Percentiles rank a stretch among this genome's conserved stretches.
These are phyloP conservation scores for Lordiphosa clarofinis DNA, from an alignment of 1,140 invertebrate genomes.

Conservation along the genomic window DNA sequence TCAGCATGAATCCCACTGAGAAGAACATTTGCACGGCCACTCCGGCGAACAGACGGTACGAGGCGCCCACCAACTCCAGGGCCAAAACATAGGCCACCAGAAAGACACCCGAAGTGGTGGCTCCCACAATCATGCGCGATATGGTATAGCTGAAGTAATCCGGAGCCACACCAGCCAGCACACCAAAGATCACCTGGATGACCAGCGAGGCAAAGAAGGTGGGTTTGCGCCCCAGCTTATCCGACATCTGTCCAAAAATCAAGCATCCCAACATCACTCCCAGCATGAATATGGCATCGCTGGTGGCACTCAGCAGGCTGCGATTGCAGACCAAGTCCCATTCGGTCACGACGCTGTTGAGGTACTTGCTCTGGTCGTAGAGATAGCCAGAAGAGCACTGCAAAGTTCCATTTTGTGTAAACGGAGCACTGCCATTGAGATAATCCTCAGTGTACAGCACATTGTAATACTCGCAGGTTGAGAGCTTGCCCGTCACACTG, in stretches of 20 bases:
- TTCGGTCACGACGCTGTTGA: conserved; percentile 84
- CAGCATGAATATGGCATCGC: conserved; percentile 90
- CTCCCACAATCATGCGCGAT: conserved; percentile 86
- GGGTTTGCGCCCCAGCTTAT: conserved; percentile 87
- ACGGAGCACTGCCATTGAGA: conserved; percentile 41
- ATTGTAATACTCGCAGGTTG: conserved; percentile 81
- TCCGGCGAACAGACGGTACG: conserved; percentile 87
- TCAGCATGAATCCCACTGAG: conserved; percentile 87
- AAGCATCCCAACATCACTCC: conserved; percentile 90
- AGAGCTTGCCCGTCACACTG: conserved; percentile 76
- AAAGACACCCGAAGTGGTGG: conserved; percentile 88
- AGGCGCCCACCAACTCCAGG: conserved; percentile 90
- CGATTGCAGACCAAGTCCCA: conserved; percentile 89
- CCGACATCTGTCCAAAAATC: conserved; percentile 89
- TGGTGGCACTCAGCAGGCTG: conserved; percentile 85
- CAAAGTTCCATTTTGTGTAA: conserved; percentile 36
- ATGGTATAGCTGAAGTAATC: conserved; percentile 86
- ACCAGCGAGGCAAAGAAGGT: conserved; percentile 87
- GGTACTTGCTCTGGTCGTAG: conserved; percentile 83
- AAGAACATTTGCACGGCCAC: conserved; percentile 89
- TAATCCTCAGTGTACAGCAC: conserved; percentile 76
- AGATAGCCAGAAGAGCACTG: conserved; percentile 82
- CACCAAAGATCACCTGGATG: conserved; percentile 85
- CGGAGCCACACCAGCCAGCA: conserved; percentile 84
- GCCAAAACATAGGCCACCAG: conserved; percentile 90